These are phyloP conservation scores for Nebria ingens DNA, from an alignment of 1,140 invertebrate species.

Conservation along the genomic window DNA sequence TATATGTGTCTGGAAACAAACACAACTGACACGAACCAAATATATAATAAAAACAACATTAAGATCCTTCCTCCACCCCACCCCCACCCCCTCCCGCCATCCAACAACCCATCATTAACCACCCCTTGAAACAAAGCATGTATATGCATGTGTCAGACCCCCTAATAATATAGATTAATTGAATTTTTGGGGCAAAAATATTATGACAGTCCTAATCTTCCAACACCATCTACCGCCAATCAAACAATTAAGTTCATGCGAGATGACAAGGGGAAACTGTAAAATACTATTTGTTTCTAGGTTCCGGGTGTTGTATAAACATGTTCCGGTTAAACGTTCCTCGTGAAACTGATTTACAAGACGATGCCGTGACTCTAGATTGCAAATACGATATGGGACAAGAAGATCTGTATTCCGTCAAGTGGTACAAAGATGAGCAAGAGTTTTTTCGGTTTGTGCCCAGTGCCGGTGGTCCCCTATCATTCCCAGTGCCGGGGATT, in stretches of 20 bases:
- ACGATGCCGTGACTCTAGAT: not conserved
- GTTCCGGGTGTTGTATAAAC: not conserved
- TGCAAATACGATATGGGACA: conserved; percentile 33
- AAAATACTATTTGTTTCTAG: too few relatives aligned
- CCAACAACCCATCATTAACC: too few relatives aligned
- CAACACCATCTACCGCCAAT: not conserved
- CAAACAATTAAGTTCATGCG: not conserved
- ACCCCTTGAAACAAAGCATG: too few relatives aligned
- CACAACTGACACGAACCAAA: too few relatives aligned
- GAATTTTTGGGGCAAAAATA: too few relatives aligned
- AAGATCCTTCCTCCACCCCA: too few relatives aligned
- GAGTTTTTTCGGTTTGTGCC: conserved; percentile 61
- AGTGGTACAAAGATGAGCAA: conserved; percentile 74
- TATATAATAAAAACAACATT: too few relatives aligned
- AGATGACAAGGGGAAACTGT: too few relatives aligned
- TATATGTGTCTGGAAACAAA: too few relatives aligned
- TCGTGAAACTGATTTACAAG: not conserved
- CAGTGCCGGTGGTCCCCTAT: not conserved
- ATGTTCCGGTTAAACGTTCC: not conserved
- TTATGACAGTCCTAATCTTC: not conserved
- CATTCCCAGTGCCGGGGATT: not conserved
- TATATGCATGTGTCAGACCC: too few relatives aligned
- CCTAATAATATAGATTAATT: too few relatives aligned
- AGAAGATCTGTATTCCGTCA: conserved; percentile 53
- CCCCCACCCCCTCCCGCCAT: too few relatives aligned